Evolutionary conservation across 2,888 invertebrate species (phyloP), one percentile per base, ranked within the genome.

Genomic region (Tachina lurida): DNA sequence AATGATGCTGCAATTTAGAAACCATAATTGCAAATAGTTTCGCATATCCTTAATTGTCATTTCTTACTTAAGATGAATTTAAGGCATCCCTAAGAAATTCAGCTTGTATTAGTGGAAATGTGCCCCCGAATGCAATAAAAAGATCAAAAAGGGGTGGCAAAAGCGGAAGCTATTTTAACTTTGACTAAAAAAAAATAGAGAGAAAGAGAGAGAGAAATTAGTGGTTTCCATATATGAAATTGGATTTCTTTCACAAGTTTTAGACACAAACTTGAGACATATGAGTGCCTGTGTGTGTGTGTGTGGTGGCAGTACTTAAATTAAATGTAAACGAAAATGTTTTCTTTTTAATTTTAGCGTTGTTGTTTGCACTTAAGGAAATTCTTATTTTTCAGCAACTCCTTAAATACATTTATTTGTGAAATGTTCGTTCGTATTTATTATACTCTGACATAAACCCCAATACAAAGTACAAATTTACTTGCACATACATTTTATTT

Each of bases 11-110:
- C 84, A 86, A 83, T 83, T 67, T 82, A 84, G 75, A 84, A 84
- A 87, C 87, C 86, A 86, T 86, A 87, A 87, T 86, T 84, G 80
- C 86, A 86, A 87, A 86, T 87, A 87, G 84, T 87, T 81, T 87
- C 81, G 75, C 86, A 86, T 86, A 83, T 83, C 79, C 86, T 76
- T 86, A 83, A 86, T 86, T 86, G 83, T 86, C 83, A 79, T 77
- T 84, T 67, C 80, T 68, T 63, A 68, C 77, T 84, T 73, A 81
- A 81, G 84, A 84, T 81, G 73, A 81, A 81, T 77, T 74, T 74
- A 68, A 76, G 67, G 73, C 73, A 65, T 68, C 63, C 76, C 76
- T 31, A 76, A 75, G 68, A 78, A 52, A 67, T 58, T 49, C 47
- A 41, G 54, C 60, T 60, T n/a, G 49, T 19, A n/a, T 8, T 9